Evolutionary conservation across 1,140 invertebrate species (phyloP), one percentile per base, ranked within the genome.

Genomic region (Saccostrea echinata): DNA sequence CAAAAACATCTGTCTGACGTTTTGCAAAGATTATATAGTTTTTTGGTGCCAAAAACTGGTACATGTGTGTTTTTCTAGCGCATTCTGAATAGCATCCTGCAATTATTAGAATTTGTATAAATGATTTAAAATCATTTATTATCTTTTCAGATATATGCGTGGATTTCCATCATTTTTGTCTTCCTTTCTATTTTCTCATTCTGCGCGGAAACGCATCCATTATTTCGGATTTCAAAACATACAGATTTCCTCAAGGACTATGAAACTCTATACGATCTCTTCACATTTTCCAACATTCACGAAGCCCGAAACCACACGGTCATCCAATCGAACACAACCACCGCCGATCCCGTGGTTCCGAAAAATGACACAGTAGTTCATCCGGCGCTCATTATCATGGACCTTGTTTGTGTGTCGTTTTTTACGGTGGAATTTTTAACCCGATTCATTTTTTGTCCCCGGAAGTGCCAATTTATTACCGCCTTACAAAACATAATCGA

Each of bases 401-500:
- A 94, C 85, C 80, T 94, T 2, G 85, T 90, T 12, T 94, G 93
- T 88, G 91, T 94, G 12, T 80, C 91, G 13, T 94, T 93, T 90
- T 94, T 94, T 87, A 92, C 90, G 6, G 24, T 94, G n/a, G 94
- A 94, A 86, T 93, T 94, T 83, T 27, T 94, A 0, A 90, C 92
- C 3, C 86, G 94, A 11, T 93, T 94, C 35, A 43, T 92, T 9
- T 93, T 93, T 76, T 92, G 93, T 83, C 93, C 94, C n/a, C 92
- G 91, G 83, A 94, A 94, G 84, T 16, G 90, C 1, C 91, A 92
- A 85, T 94, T 94, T 82, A 88, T 94, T 55, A 87, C 91, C 8
- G 91, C 92, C 11, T 88, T 92, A 61, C 93, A 94, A 82, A 94
- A 94, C 86, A 92, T 94, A 43, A 94, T 94, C 12, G 94, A 94